phyloP scores from a whole-genome alignment of 2,113 vertebrate species.

The Emydura subglobosa region DNA sequence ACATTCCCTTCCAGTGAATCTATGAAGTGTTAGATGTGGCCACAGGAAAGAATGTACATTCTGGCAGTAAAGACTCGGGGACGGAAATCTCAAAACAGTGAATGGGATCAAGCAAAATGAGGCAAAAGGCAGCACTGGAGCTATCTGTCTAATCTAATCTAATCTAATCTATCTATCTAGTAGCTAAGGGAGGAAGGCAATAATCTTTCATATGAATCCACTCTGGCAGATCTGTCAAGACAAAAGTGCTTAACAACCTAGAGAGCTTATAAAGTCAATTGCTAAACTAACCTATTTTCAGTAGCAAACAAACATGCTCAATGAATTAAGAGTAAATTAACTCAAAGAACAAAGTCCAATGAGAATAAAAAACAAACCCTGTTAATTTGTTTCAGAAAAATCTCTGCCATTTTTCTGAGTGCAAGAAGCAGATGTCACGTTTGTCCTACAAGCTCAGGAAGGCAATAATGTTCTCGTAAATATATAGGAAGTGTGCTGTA shows the following conservation, averaged over 20 bases:
- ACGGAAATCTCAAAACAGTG: rapidly evolving
- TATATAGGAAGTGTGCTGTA: rapidly evolving
- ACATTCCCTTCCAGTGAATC: too few relatives aligned
- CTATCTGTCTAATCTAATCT: not conserved
- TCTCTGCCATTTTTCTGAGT: not conserved
- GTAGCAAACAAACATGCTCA: not conserved
- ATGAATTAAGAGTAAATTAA: not conserved
- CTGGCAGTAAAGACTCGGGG: rapidly evolving
- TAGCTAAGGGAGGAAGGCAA: not conserved
- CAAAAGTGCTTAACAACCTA: not conserved
- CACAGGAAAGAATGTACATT: not conserved
- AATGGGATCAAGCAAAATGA: rapidly evolving
- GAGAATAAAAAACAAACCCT: not conserved
- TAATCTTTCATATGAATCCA: not conserved
- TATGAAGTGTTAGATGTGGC: not conserved
- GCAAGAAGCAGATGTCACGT: not conserved
- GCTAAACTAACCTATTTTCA: not conserved
- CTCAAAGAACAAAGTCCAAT: not conserved
- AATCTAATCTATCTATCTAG: not conserved
- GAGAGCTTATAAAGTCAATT: not conserved
- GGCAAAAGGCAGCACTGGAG: not conserved
- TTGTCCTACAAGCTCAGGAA: not conserved
- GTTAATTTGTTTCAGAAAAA: not conserved
- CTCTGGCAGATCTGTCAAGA: not conserved
- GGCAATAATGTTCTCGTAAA: not conserved